phyloP scores from a whole-genome alignment of 2,888 invertebrate genomes.

The Eupithecia inturbata region DNA sequence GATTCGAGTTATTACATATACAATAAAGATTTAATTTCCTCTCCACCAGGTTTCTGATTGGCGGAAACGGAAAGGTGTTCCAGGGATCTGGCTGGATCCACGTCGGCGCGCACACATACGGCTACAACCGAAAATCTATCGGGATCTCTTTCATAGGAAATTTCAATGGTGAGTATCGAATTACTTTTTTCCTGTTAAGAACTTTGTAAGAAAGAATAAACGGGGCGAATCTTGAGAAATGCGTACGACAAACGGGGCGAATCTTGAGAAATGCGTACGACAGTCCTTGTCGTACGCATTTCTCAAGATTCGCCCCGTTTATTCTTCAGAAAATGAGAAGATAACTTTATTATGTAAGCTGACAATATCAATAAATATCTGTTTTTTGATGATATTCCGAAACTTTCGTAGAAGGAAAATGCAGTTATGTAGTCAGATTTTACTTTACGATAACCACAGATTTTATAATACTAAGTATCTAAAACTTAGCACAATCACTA shows the following conservation, averaged over 20 bases:
- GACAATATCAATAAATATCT: too few relatives aligned
- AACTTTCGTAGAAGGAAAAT: too few relatives aligned
- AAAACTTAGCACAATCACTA: too few relatives aligned
- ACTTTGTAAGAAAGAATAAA: not conserved
- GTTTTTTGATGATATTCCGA: too few relatives aligned
- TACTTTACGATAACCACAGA: too few relatives aligned
- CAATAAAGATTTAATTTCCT: not conserved
- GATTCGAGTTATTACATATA: not conserved
- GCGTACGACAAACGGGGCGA: not conserved
- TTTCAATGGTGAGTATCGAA: constrained; percentile 60
- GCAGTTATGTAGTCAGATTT: too few relatives aligned
- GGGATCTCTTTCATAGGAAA: constrained; percentile 86
- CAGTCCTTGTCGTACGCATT: not conserved
- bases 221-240: not conserved
- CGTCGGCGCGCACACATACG: constrained; percentile 84
- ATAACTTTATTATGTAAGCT: too few relatives aligned
- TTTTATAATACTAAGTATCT: too few relatives aligned
- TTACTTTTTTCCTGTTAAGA: not conserved
- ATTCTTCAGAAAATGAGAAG: too few relatives aligned
- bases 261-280: not conserved
- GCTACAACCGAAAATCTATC: constrained; percentile 85
- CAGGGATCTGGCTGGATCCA: constrained; percentile 87
- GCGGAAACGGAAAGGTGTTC: constrained; percentile 86
- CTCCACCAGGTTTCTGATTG: constrained; percentile 77
- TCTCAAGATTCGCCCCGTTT: not conserved